A percentile compares a stretch with the other conserved stretches of the same genome.
These are phyloP conservation scores for Eupithecia abbreviata DNA, from an alignment of 2,888 invertebrate species.

Conservation along the genomic window DNA sequence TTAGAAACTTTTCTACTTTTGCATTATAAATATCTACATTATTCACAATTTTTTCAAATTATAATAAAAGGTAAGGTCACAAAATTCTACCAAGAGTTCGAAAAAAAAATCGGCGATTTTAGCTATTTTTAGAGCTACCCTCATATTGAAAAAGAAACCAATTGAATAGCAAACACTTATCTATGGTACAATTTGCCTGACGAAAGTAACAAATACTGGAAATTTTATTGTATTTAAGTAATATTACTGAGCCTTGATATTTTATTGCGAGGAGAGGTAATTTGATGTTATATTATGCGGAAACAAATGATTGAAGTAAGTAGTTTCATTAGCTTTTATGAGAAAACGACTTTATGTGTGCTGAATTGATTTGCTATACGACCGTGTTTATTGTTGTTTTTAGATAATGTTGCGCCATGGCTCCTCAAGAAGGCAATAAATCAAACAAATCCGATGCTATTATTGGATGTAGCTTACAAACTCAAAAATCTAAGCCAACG, in stretches of 20 bases:
- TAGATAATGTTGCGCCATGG: slow-evolving; percentile 36
- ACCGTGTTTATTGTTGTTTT: slow-evolving; percentile 3
- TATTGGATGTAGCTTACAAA: slow-evolving; percentile 17
- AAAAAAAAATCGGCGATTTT: too few relatives aligned
- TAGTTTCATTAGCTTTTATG: background rate
- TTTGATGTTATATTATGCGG: background rate
- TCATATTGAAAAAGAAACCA: background rate
- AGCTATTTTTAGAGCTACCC: background rate
- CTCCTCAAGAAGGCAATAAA: slow-evolving; percentile 27
- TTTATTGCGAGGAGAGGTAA: background rate
- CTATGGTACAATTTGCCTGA: slow-evolving; percentile 16
- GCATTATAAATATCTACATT: background rate
- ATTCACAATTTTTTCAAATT: background rate
- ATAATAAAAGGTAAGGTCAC: too few relatives aligned
- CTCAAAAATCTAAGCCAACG: slow-evolving; percentile 9
- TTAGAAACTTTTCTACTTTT: background rate
- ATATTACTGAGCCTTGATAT: background rate
- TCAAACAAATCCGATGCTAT: slow-evolving; percentile 9
- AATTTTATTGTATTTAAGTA: slow-evolving; percentile 17
- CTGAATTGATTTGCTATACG: background rate
- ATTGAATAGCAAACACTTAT: background rate
- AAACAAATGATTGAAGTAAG: slow-evolving; percentile 3
- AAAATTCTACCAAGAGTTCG: too few relatives aligned
- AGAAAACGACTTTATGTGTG: background rate
- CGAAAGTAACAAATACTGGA: slow-evolving; percentile 36